These are phyloP conservation scores for Lampris incognitus DNA, from an alignment of 2,113 vertebrate species.

Conservation along the genomic window DNA sequence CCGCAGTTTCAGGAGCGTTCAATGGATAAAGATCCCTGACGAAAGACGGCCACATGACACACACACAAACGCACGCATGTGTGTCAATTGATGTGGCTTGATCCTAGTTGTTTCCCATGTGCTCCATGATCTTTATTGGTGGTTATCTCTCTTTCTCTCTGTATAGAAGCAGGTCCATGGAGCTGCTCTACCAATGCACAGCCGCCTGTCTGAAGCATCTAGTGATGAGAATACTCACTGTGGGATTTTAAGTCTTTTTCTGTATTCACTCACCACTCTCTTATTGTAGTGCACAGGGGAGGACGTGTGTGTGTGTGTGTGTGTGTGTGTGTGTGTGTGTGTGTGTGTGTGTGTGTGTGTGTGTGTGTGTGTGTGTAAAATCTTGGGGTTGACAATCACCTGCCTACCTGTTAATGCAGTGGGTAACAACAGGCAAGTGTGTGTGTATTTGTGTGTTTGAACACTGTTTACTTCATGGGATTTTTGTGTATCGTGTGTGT, in stretches of 20 bases:
- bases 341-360: slow-evolving; percentile 36
- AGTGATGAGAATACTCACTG: slow-evolving; percentile 61
- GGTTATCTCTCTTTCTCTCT: slow-evolving; percentile 44
- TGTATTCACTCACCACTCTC: slow-evolving; percentile 9
- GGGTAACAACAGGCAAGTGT: background rate
- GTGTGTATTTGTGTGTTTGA: background rate
- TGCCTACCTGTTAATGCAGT: slow-evolving; percentile 7
- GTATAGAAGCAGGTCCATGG: slow-evolving; percentile 40
- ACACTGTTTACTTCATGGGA: no score
- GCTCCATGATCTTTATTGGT: slow-evolving; percentile 41
- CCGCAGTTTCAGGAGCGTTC: slow-evolving; percentile 11
- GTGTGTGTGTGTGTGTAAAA: slow-evolving; percentile 34
- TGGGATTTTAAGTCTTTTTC: slow-evolving; percentile 31
- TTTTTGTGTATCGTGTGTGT: background rate
- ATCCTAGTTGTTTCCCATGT: slow-evolving; percentile 39
- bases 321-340: slow-evolving; percentile 3
- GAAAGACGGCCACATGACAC: slow-evolving; percentile 8
- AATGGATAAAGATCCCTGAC: slow-evolving; percentile 28
- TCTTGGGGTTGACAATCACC: slow-evolving; percentile 7
- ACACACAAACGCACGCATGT: slow-evolving; percentile 14
- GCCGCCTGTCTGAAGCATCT: slow-evolving; percentile 53
- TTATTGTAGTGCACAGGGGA: slow-evolving; percentile 20
- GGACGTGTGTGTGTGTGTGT: slow-evolving; percentile 39
- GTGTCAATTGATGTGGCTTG: slow-evolving; percentile 12
- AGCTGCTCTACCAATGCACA: slow-evolving; percentile 50